Evolutionary conservation across 1,140 invertebrate genomes (phyloP).

Genomic region (Drosophila virilis): DNA sequence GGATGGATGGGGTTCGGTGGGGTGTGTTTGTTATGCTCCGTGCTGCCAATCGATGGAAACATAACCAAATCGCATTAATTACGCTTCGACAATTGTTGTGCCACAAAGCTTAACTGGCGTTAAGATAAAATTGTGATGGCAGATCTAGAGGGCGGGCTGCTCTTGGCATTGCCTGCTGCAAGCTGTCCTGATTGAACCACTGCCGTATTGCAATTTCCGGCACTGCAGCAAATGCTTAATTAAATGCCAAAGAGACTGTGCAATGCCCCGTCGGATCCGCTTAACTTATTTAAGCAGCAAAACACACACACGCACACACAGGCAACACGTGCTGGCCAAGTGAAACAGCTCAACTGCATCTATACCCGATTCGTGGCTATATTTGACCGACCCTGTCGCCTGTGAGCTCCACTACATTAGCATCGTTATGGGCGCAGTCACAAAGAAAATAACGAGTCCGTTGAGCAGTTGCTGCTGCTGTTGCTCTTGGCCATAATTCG

Average conservation of each 20-base stretch:
- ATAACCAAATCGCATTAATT: conserved; percentile 80
- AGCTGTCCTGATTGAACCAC: background rate
- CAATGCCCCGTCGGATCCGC: background rate
- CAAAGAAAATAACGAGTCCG: conserved; percentile 58
- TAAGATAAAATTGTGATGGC: conserved; percentile 47
- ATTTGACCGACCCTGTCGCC: conserved; percentile 51
- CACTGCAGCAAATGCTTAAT: conserved; percentile 69
- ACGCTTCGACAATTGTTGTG: conserved; percentile 80
- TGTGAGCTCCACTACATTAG: conserved; percentile 54
- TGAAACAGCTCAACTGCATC: conserved; percentile 12
- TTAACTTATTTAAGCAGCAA: background rate
- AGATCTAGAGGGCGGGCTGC: background rate
- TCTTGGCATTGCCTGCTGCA: conserved; percentile 6
- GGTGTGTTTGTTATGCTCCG: conserved; percentile 3
- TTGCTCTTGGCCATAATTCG: conserved; percentile 52
- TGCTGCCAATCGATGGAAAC: conserved; percentile 71
- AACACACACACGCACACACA: conserved; percentile 4
- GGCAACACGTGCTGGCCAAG: background rate
- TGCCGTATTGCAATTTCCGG: conserved; percentile 63
- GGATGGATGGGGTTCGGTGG: background rate
- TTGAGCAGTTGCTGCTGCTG: conserved; percentile 8
- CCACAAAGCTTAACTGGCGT: conserved; percentile 79
- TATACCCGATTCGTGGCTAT: conserved; percentile 53
- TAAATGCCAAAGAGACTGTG: conserved; percentile 52
- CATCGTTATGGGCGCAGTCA: conserved; percentile 67